Evolutionary conservation across 2,888 invertebrate genomes (phyloP), one percentile per base, ranked within the genome.

Genomic region (Tetranychus piercei): DNA sequence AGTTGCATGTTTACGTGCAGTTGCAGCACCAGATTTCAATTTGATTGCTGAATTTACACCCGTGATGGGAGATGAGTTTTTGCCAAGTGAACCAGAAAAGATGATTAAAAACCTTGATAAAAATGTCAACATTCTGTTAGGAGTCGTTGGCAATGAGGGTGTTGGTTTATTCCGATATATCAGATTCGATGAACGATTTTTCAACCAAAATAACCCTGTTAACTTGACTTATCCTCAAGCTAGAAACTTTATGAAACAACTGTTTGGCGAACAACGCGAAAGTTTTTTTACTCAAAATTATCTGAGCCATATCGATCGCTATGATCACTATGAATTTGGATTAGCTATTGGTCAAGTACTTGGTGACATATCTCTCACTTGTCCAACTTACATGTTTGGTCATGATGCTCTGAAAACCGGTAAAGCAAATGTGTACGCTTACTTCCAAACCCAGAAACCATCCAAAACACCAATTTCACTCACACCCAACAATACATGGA

Each of bases 341-440:
- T 55, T 55, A 55, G 55, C 55, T 3, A 55, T 55, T 6, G 55
- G 55, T 55, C 55, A 55, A 6, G 11, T 22, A 11, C 34, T 69
- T 1, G 69, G 69, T 20, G 69, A 69, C 22, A 23, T 69, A 6
- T 20, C 69, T 20, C 69, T 69, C 15, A 22, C 34, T 20, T 69
- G 69, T 69, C 69, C 69, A 69, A 69, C 69, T 23, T 20, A 23
- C 11, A 69, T 69, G 69, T 69, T 69, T 8, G 69, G 69, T 69
- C 18, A 11, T 11, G 34, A 69, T 20, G 34, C 34, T 11, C 7
- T 69, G 1, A 23, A 69, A 69, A 20, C 11, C 34, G 11, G 34
- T 1, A 23, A 23, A 69, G 18, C 22, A 20, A 69, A 69, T 69
- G 34, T 69, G 1, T 69, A 69, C 22, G 69, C 69, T 23, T 69